Conservation (phyloP, 1,140 invertebrate species). For the Colletes gigas region DNA sequence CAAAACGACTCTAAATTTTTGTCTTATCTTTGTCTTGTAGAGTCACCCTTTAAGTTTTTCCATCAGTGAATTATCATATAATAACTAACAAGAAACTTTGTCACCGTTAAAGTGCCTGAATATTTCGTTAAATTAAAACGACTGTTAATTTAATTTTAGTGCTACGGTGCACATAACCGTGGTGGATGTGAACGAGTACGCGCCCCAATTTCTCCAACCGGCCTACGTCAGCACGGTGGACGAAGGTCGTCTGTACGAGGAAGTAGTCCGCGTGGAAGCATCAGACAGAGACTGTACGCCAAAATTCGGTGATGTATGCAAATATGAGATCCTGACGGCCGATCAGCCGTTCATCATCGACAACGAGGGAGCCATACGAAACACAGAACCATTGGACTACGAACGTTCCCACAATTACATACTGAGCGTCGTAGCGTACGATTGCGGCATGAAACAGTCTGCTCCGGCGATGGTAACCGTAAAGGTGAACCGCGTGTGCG, state of each 20-base stretch:
- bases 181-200: constrained; percentile 96
- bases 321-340: constrained; percentile 95
- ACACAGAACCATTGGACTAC: constrained; percentile 95
- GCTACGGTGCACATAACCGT: constrained; percentile 97
- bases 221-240: constrained; percentile 94
- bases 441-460: constrained; percentile 95
- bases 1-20: too few species aligned
- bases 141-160: constrained; percentile 82
- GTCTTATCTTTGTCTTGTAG: too few species aligned
- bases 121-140: too few species aligned
- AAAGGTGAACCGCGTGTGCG: constrained; percentile 87
- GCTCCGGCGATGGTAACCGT: constrained; percentile 96
- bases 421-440: constrained; percentile 96
- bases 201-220: constrained; percentile 93
- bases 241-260: constrained; percentile 94
- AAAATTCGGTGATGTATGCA: constrained; percentile 96
- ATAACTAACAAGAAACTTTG: too few species aligned
- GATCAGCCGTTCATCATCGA: constrained; percentile 96
- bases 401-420: constrained; percentile 97
- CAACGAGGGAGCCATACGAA: constrained; percentile 94
- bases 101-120: too few species aligned
- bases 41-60: too few species aligned
- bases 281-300: constrained; percentile 95
- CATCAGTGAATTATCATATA: too few species aligned
- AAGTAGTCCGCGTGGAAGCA: constrained; percentile 94